Percentiles rank a stretch among this genome's conserved stretches.
Conservation (phyloP, 2,797 vertebrate species). For the Lepidocolaptes lacrymiger region DNA sequence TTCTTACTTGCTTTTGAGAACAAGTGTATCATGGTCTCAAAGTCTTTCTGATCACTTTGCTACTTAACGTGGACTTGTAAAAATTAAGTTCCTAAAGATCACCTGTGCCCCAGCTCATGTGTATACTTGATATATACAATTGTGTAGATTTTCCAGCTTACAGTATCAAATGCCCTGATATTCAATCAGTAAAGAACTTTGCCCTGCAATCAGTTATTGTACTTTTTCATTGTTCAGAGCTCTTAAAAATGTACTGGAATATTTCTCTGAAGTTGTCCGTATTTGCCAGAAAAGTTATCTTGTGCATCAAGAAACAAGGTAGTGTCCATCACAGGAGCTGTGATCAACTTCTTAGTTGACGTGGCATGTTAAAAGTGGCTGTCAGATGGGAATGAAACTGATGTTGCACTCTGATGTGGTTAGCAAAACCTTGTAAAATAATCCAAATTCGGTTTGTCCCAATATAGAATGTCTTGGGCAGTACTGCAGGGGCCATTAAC, state of each 20-base stretch:
- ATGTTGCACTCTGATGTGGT: neutral
- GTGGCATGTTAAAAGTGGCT: neutral
- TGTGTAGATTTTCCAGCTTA: neutral
- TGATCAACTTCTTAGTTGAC: neutral
- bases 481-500: neutral
- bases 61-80: neutral
- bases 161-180: neutral
- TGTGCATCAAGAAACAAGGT: neutral
- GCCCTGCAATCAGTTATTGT: neutral
- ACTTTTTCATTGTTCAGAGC: neutral
- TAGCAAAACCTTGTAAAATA: neutral
- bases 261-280: neutral
- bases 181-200: neutral
- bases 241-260: neutral
- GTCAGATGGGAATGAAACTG: neutral
- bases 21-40: neutral
- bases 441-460: neutral
- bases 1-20: neutral
- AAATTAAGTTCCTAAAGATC: neutral
- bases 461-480: neutral
- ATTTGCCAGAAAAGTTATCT: neutral
- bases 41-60: neutral
- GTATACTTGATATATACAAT: neutral
- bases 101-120: fast-evolving
- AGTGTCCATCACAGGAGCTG: neutral